A percentile compares a stretch with the other conserved stretches of the same genome.
Conservation (phyloP, 2,888 invertebrate species). For the Tortricodes alternella region DNA sequence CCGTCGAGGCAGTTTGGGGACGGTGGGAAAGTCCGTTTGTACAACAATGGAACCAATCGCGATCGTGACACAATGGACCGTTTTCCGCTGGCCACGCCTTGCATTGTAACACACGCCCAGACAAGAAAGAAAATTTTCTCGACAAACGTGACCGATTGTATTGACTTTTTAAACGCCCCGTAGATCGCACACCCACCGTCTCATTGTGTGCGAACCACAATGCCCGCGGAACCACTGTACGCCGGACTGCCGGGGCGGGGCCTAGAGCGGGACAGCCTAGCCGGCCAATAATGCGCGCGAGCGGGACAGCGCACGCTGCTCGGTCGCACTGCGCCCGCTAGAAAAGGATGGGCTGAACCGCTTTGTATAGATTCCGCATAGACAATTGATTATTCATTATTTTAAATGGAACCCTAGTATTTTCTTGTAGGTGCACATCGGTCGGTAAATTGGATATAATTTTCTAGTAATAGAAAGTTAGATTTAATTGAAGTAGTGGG, state of each 20-base stretch:
- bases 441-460: conserved; percentile 7
- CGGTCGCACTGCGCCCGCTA: conserved; percentile 69
- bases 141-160: conserved; percentile 76
- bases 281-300: conserved; percentile 50
- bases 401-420: conserved; percentile 48
- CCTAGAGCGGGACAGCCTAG: conserved; percentile 73
- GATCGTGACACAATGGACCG: conserved; percentile 69
- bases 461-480: conserved; percentile 31
- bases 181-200: conserved; percentile 72
- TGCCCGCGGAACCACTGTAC: conserved; percentile 67
- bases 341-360: conserved; percentile 73
- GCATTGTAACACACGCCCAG: conserved; percentile 66
- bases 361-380: conserved; percentile 80
- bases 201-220: conserved; percentile 77
- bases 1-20: conserved; percentile 31
- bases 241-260: conserved; percentile 70
- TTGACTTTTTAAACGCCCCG: conserved; percentile 81
- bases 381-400: conserved; percentile 75
- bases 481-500: conserved; percentile 38
- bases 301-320: conserved; percentile 57
- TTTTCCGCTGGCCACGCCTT: conserved; percentile 76
- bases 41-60: conserved; percentile 65
- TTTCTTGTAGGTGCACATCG: conserved; percentile 41
- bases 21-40: conserved; percentile 56
- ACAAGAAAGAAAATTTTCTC: conserved; percentile 78